These are phyloP conservation scores for Lochmaea capreae DNA, from an alignment of 2,888 invertebrate species.

Conservation along the genomic window DNA sequence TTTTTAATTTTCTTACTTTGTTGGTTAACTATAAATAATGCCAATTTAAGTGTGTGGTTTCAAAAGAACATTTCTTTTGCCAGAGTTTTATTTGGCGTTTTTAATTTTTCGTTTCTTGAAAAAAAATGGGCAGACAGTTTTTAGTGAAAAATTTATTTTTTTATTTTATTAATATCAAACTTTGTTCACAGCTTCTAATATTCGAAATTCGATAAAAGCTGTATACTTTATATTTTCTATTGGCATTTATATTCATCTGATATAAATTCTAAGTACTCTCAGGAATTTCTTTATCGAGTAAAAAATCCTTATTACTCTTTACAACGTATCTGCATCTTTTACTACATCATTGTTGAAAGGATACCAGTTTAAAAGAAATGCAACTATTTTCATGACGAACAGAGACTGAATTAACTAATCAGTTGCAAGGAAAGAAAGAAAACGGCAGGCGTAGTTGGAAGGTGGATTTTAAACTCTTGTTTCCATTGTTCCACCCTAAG, in stretches of 20 bases:
- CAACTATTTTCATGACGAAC: not conserved
- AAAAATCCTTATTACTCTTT: not conserved
- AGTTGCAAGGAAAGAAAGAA: no score
- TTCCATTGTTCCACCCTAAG: no score
- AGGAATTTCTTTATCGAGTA: not conserved
- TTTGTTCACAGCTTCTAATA: not conserved
- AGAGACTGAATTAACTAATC: no score
- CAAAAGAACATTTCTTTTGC: constrained; percentile 36
- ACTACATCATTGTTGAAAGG: not conserved
- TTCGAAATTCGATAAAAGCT: not conserved
- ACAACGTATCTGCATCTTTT: not conserved
- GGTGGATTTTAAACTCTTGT: no score
- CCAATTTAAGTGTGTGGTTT: constrained; percentile 31
- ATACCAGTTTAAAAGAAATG: no score
- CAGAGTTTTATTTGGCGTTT: constrained; percentile 50
- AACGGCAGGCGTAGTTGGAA: no score
- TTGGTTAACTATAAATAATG: constrained; percentile 12
- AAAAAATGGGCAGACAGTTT: not conserved
- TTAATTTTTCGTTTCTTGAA: constrained; percentile 19
- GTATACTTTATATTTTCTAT: not conserved
- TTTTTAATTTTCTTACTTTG: constrained; percentile 34
- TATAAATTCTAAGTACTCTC: not conserved
- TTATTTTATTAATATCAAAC: not conserved
- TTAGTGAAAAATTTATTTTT: not conserved
- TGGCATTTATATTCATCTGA: not conserved